Evolutionary conservation across 2,797 vertebrate genomes (phyloP), one percentile per base, ranked within the genome.

Genomic region (Paedocypris micromegethes): DNA sequence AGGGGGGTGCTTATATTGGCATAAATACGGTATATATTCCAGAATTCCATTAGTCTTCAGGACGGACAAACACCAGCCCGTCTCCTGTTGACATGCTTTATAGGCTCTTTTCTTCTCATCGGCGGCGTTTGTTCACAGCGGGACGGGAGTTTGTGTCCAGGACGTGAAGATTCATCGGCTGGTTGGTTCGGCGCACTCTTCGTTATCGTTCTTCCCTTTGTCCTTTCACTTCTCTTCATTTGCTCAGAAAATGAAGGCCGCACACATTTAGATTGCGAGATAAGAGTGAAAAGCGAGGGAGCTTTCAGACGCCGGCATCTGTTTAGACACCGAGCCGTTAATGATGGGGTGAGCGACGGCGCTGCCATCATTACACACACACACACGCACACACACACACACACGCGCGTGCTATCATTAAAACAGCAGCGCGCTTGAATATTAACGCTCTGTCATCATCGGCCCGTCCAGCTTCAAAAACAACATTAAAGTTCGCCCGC

Each of bases 221-320:
- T 64, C 53, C 40, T 8, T 38, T 23, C 39, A 52, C 68, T 23
- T 64, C 9, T 60, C 68, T 70, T 64, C 53, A 57, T 64, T 70
- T 64, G 60, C 7, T 9, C 60, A 70, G 68, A 70, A 70, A 70
- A 70, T 64, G 47, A 64, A 70, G 52, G 44, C 52, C 49, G 59
- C 57, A 57, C 53, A 56, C 60, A 63, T 63, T 70, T 49, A 64
- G 68, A 70, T 70, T 57, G 68, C 45, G 45, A 50, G 68, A 70
- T 64, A 70, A 70, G 68, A 64, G 46, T 70, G 53, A 58, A 70
- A 56, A 60, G 40, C 39, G 55, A 63, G 46, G 57, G 68, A 70
- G 59, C 63, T 63, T 51, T 52, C 23, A 43, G 52, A 40, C 47
- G 46, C 53, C 37, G 9, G 68, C 53, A 70, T 63, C 53, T 57